Conservation (phyloP, 64 coral and sea anemone species). For the Hydrozoanthus tunicans region DNA sequence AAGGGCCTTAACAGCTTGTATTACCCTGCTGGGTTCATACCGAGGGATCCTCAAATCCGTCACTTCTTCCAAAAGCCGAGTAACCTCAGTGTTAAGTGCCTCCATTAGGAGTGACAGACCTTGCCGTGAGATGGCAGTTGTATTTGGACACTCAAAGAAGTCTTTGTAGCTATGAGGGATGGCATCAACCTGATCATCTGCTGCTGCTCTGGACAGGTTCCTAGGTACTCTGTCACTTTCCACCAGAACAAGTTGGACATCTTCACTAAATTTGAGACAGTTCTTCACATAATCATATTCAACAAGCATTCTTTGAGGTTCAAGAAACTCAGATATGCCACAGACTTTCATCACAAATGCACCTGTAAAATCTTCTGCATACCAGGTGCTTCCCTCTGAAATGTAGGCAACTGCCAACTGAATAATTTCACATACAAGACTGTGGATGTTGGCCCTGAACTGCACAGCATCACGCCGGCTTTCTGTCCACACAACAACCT, state of each 20-base stretch:
- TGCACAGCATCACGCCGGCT: slow-evolving; percentile 69
- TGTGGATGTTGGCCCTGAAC: slow-evolving; percentile 71
- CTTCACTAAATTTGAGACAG: slow-evolving; percentile 78
- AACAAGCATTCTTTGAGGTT: slow-evolving; percentile 67
- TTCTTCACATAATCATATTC: slow-evolving; percentile 93
- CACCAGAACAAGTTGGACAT: slow-evolving; percentile 82
- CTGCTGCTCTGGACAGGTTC: slow-evolving; percentile 59
- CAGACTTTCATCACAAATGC: slow-evolving; percentile 88
- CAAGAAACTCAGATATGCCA: slow-evolving; percentile 88
- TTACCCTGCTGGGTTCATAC: slow-evolving; percentile 82
- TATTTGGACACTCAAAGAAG: slow-evolving; percentile 87
- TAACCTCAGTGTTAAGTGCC: slow-evolving; percentile 78
- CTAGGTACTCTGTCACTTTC: slow-evolving; percentile 88
- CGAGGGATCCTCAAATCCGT: slow-evolving; percentile 52
- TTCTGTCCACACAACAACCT: slow-evolving; percentile 74
- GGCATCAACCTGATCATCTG: slow-evolving; percentile 79
- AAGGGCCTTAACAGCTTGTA: slow-evolving; percentile 85
- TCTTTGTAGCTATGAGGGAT: slow-evolving; percentile 86
- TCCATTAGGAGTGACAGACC: slow-evolving; percentile 87
- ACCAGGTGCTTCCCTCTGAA: slow-evolving; percentile 51
- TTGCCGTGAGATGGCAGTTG: slow-evolving; percentile 82
- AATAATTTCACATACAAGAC: slow-evolving; percentile 67
- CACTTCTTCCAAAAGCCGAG: slow-evolving; percentile 72
- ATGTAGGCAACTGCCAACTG: slow-evolving; percentile 76
- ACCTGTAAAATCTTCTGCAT: slow-evolving; percentile 35